Evolutionary conservation across 2,797 vertebrate species (phyloP).

Genomic region (Sternotherus odoratus): DNA sequence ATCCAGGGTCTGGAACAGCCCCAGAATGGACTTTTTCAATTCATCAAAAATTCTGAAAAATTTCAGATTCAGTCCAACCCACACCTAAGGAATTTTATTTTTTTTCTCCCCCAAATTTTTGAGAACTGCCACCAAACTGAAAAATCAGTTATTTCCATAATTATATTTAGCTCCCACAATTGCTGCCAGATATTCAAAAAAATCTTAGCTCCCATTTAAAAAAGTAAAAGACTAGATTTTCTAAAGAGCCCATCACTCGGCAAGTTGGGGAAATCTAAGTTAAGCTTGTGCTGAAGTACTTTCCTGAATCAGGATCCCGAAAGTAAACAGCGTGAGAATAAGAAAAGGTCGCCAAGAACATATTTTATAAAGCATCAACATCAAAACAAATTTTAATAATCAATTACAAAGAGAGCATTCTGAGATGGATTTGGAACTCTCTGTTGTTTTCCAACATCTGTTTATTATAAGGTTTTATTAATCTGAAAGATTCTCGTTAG

Average conservation of each 20-base stretch:
- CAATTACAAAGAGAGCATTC: background rate
- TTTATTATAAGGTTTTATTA: constrained; percentile 52
- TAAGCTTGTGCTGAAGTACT: background rate
- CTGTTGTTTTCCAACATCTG: constrained; percentile 12
- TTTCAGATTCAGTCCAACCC: no score
- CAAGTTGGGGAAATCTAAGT: background rate
- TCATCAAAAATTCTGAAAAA: no score
- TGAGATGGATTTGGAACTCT: background rate
- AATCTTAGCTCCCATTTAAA: background rate
- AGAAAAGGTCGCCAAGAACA: background rate
- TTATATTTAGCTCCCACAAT: no score
- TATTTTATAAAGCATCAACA: background rate
- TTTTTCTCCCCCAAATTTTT: no score
- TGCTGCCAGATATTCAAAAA: background rate
- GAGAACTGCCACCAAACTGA: no score
- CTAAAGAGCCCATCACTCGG: background rate
- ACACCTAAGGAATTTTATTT: no score
- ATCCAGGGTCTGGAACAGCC: no score
- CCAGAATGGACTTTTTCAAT: no score
- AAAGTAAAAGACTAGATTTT: background rate
- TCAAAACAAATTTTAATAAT: constrained; percentile 13
- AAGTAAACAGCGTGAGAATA: background rate
- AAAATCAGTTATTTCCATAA: no score
- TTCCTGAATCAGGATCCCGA: background rate
- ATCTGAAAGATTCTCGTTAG: constrained; percentile 57